Percentiles rank a stretch among this genome's conserved stretches.
Conservation (phyloP, 2,797 vertebrate species). For the Parauchenoglanis ngamensis region DNA sequence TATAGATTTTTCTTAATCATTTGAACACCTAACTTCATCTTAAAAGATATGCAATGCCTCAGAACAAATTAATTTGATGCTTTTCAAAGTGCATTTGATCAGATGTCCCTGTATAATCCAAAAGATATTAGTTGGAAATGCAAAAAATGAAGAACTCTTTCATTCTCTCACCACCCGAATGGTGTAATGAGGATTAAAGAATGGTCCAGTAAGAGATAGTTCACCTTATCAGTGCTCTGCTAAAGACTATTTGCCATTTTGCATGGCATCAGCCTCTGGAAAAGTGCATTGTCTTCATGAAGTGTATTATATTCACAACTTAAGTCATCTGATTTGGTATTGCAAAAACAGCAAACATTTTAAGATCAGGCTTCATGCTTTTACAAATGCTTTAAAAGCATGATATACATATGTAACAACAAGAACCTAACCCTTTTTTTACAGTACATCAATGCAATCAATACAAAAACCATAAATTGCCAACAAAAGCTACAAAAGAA, state of each 20-base stretch:
- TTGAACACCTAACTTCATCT: conserved; percentile 38
- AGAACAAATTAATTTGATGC: conserved; percentile 54
- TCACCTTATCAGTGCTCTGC: conserved; percentile 45
- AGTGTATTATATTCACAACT: conserved; percentile 59
- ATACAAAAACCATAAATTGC: conserved; percentile 68
- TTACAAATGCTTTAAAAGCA: conserved; percentile 73
- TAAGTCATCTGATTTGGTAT: conserved; percentile 61
- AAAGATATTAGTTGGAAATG: conserved; percentile 50
- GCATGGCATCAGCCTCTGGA: conserved; percentile 52
- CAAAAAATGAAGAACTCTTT: conserved; percentile 40
- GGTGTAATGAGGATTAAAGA: conserved; percentile 34
- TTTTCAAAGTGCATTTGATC: conserved; percentile 70
- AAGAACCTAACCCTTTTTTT: conserved; percentile 62
- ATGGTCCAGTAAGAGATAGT: conserved; percentile 44
- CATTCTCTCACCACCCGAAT: conserved; percentile 33
- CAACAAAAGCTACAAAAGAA: conserved; percentile 77
- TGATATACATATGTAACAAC: conserved; percentile 65
- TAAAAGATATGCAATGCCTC: conserved; percentile 49
- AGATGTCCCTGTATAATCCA: conserved; percentile 65
- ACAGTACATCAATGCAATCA: conserved; percentile 69
- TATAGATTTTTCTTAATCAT: conserved; percentile 39
- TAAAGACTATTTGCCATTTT: conserved; percentile 41
- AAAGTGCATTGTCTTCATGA: conserved; percentile 68
- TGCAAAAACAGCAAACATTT: conserved; percentile 65
- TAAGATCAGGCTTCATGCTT: conserved; percentile 73